Base-by-base conservation (phyloP, 2,797 vertebrate species). In the Tachyglossus aculeatus region DNA sequence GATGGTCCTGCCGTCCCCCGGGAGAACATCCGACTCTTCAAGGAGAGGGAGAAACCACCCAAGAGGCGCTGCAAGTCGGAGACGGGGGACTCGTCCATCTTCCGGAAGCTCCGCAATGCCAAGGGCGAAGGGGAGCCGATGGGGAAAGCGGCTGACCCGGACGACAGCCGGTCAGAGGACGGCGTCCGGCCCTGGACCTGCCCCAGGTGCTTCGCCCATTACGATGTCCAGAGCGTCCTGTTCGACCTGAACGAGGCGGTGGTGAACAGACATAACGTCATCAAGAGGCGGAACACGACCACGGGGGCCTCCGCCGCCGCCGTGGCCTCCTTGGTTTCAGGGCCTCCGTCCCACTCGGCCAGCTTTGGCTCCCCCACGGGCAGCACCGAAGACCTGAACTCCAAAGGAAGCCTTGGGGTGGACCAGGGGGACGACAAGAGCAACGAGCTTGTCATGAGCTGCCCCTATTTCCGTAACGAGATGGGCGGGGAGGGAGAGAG, bases 381-480 rank as follows among this genome's bases (percentile, higher is more conserved):
- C 72, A 99, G 97, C 87, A 98, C 96, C 15, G 98, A 99, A 84
- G 97, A 99, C 78, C 93, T 99, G 79, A 96, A 89, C 81, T 94
- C 92, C n/a, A 94, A 96, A 85, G 96, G 96, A 74, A 96, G 91
- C 84, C 95, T 96, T 19, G 77, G 94, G 67, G 90, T 96, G 88
- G 97, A 98, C 88, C 95, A 97, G 16, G 92, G 93, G 5, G 96
- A 98, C 0, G 96, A 97, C 78, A 97, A 96, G 87, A 96, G 96
- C 93, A 98, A 96, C 15, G 96, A 98, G 60, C 95, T 99, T 65
- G 94, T 99, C 32, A 91, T 97, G 80, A 96, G 95, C 67, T 99
- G 98, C 78, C 97, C 96, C 3, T 99, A 97, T 81, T 99, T 99
- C 87, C 95, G 96, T 80, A 99, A 98, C 31, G 98, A 99, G 89